phyloP scores from a whole-genome alignment of 2,797 vertebrate species.

The Agapornis canus region DNA sequence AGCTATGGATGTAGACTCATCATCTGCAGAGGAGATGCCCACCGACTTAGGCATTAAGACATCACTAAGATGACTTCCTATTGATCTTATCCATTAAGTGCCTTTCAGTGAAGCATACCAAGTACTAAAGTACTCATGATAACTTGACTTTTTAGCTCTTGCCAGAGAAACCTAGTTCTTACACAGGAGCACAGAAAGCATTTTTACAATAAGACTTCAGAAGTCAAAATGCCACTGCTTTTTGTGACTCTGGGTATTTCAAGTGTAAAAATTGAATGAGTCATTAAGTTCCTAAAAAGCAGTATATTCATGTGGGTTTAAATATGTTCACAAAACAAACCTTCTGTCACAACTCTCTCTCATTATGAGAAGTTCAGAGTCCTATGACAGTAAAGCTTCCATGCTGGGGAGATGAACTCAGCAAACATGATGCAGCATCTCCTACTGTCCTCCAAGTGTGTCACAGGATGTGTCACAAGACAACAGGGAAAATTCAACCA shows the following conservation, averaged over 20 bases:
- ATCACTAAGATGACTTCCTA: neutral
- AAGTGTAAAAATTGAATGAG: constrained; percentile 58
- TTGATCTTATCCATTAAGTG: neutral
- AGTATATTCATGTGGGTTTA: constrained; percentile 21
- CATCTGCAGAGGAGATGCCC: neutral
- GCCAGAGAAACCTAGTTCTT: constrained; percentile 44
- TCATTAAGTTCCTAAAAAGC: constrained; percentile 59
- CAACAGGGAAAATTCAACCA: neutral
- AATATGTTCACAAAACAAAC: neutral
- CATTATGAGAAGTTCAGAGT: neutral
- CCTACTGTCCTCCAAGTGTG: neutral
- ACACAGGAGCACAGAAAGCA: constrained; percentile 18
- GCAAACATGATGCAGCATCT: neutral
- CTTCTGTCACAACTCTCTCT: neutral
- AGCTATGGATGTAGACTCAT: neutral
- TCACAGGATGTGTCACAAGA: neutral
- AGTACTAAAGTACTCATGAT: constrained; percentile 11
- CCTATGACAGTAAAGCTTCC: neutral
- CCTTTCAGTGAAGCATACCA: neutral
- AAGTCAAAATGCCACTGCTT: constrained; percentile 49
- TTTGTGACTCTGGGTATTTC: constrained; percentile 61
- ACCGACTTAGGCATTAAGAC: neutral
- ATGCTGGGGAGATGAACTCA: neutral
- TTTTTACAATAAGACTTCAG: constrained; percentile 34
- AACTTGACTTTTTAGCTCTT: constrained; percentile 10